These are phyloP conservation scores for Conopomorpha cramerella DNA, from an alignment of 1,140 invertebrate genomes.

Conservation along the genomic window DNA sequence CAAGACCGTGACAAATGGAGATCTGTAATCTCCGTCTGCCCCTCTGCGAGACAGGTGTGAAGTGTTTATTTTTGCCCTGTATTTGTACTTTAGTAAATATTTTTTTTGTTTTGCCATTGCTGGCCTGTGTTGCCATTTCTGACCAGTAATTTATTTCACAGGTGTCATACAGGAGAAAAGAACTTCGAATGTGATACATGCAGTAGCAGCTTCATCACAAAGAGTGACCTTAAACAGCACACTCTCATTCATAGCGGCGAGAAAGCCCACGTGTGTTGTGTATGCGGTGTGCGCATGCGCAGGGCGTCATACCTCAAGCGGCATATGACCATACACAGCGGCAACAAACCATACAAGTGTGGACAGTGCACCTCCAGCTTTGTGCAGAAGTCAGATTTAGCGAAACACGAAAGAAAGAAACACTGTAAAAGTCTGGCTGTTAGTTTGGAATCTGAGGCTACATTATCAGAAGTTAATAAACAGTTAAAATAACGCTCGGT, in stretches of 20 bases:
- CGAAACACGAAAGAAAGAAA: slow-evolving; percentile 19
- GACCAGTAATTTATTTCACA: no score
- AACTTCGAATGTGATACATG: slow-evolving; percentile 63
- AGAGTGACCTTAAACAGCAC: slow-evolving; percentile 62
- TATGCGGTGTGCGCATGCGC: slow-evolving; percentile 64
- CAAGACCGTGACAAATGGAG: no score
- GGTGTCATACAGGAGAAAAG: slow-evolving; percentile 66
- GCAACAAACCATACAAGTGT: slow-evolving; percentile 15
- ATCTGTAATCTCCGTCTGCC: no score
- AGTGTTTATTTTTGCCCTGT: no score
- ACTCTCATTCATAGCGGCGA: slow-evolving; percentile 68
- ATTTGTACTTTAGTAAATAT: no score
- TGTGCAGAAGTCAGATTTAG: slow-evolving; percentile 14
- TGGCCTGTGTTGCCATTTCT: no score
- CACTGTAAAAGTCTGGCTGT: slow-evolving; percentile 12
- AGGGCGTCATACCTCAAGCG: slow-evolving; percentile 41
- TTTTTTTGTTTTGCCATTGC: no score
- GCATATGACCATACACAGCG: slow-evolving; percentile 30
- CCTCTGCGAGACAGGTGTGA: no score
- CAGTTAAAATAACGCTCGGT: no score
- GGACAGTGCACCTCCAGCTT: slow-evolving; percentile 15
- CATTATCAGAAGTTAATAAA: no score
- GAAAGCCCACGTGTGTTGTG: slow-evolving; percentile 65
- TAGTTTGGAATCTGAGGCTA: no score
- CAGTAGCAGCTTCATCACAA: slow-evolving; percentile 39